Base-by-base conservation (phyloP, 2,888 invertebrate genomes). In the Hololepta plana region DNA sequence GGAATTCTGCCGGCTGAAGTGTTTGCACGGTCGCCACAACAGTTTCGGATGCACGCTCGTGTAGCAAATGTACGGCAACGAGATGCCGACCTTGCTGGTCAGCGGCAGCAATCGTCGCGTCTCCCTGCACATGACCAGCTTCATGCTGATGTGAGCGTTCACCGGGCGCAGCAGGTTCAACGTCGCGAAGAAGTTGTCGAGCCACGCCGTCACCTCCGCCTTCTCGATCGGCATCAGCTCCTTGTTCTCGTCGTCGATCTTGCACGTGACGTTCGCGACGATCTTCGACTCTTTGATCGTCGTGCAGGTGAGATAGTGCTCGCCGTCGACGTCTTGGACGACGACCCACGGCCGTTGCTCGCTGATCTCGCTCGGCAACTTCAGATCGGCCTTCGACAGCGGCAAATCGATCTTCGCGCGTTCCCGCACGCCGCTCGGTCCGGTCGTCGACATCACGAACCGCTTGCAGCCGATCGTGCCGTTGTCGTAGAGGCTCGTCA, bases 261-360 rank as follows among this genome's bases (percentile, higher is more conserved):
- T 64, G 40, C 82, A 84, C 3, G 76, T 75, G 12, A 84, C 79
- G 44, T 82, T 84, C 27, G 80, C 77, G 19, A 80, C 71, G 2
- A 82, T 71, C 24, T 66, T 63, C 2, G 80, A 77, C 31, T 76
- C 74, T 46, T 77, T 79, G 21, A 84, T 59, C 1, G 82, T 82
- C 2, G 82, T 82, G 42, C 84, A 84, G 11, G 84, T 82, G 27
- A 82, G 60, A 42, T 70, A 74, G 39, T 74, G 77, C 38, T 75
- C 73, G 9, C 76, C 77, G 28, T 70, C 72, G 3, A 76, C 64
- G 44, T 82, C 77, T 28, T 73, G 68, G 5, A 84, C 67, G 11
- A 81, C 67, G 15, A 82, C 64, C 82, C 84, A 84, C 0, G 77
- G 79, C 39, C 67, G 67, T 26, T 66, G 68, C 23, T 72, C 69